phyloP scores from a whole-genome alignment of 2,888 invertebrate genomes.

The Eupeodes luniger region DNA sequence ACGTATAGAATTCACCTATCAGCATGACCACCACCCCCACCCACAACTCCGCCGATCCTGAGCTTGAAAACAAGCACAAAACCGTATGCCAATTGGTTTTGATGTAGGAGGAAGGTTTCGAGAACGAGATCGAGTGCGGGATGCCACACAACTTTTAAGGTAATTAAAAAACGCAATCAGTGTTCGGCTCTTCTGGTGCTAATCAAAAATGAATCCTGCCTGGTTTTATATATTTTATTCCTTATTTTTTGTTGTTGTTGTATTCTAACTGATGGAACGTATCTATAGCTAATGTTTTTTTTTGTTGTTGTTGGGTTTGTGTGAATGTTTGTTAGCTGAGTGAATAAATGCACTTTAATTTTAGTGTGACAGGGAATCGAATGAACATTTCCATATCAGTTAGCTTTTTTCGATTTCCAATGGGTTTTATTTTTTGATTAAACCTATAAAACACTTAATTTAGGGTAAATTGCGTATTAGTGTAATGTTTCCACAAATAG shows the following conservation, averaged over 20 bases:
- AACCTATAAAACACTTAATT: not conserved
- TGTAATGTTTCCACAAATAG: too few relatives aligned
- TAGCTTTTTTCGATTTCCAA: conserved; percentile 45
- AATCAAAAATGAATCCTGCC: conserved; percentile 63
- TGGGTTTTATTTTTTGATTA: conserved; percentile 2
- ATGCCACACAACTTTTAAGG: conserved; percentile 57
- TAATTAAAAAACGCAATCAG: conserved; percentile 75
- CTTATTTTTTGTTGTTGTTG: conserved; percentile 4
- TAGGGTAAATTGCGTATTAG: not conserved
- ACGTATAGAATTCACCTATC: conserved; percentile 14
- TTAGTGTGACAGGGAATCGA: conserved; percentile 63
- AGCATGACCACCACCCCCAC: not conserved
- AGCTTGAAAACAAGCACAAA: too few relatives aligned
- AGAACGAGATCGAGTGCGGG: not conserved
- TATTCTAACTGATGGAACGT: not conserved
- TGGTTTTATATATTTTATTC: conserved; percentile 37
- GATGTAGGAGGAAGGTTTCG: not conserved
- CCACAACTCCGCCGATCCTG: too few relatives aligned
- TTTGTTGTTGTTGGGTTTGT: not conserved
- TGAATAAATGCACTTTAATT: conserved; percentile 64
- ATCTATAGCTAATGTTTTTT: not conserved
- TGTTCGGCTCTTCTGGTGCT: conserved; percentile 40
- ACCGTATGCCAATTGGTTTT: not conserved
- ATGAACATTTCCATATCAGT: conserved; percentile 54
- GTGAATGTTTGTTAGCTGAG: conserved; percentile 16